Evolutionary conservation across 1,140 invertebrate genomes (phyloP).

Genomic region (Cydia fagiglandana): DNA sequence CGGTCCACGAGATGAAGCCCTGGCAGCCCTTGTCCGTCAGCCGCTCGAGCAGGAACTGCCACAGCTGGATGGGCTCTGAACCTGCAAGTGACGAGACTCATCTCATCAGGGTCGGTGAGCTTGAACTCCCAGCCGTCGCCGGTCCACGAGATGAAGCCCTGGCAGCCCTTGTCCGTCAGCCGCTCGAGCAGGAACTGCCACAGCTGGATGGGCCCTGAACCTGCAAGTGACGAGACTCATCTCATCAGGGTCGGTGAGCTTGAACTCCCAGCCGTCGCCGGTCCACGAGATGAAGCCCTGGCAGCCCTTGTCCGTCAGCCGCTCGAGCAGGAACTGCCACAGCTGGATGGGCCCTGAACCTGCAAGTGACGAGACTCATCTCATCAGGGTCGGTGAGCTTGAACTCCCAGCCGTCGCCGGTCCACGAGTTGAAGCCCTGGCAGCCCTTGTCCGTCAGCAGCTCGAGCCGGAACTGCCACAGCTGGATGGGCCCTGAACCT

Average conservation of each 20-base stretch:
- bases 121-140: too few species aligned
- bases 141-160: too few species aligned
- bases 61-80: too few species aligned
- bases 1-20: too few species aligned
- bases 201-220: constrained; percentile 90
- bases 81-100: too few species aligned
- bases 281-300: constrained; percentile 99
- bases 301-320: constrained; percentile 97
- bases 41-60: too few species aligned
- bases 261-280: constrained; percentile 99
- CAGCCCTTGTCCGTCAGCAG: constrained; percentile 97
- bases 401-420: constrained; percentile 99
- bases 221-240: constrained; percentile 66
- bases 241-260: constrained; percentile 98
- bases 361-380: constrained; percentile 54
- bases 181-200: constrained; percentile 99
- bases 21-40: too few species aligned
- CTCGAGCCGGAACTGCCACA: constrained; percentile 99
- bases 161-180: constrained; percentile 97
- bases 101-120: too few species aligned
- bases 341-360: constrained; percentile 92
- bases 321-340: constrained; percentile 98
- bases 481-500: constrained; percentile 95
- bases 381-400: constrained; percentile 99
- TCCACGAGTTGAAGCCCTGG: constrained; percentile 98